These are phyloP conservation scores for Encarsia formosa DNA, from an alignment of 2,888 invertebrate genomes.

Conservation along the genomic window DNA sequence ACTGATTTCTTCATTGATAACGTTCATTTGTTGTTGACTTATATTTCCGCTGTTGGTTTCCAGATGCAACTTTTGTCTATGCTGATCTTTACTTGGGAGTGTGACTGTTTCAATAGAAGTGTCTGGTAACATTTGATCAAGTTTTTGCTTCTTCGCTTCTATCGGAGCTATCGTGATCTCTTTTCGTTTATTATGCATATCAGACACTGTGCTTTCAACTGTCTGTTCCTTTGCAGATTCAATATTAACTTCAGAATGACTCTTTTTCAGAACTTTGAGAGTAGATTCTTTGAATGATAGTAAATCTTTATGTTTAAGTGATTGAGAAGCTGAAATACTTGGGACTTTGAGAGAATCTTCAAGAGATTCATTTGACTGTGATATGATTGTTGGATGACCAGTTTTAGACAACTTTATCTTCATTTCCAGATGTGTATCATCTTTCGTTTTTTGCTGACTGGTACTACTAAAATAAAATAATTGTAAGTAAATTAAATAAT, in stretches of 20 bases:
- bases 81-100: slow-evolving; percentile 30
- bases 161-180: slow-evolving; percentile 42
- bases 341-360: slow-evolving; percentile 21
- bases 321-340: background rate
- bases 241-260: slow-evolving; percentile 40
- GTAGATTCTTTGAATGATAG: slow-evolving; percentile 29
- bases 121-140: slow-evolving; percentile 46
- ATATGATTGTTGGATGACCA: slow-evolving; percentile 45
- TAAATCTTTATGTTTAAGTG: slow-evolving; percentile 25
- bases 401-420: slow-evolving; percentile 46
- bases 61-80: slow-evolving; percentile 32
- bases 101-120: slow-evolving; percentile 46
- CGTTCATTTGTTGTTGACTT: slow-evolving; percentile 43
- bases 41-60: slow-evolving; percentile 36
- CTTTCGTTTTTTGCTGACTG: slow-evolving; percentile 24
- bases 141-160: slow-evolving; percentile 44
- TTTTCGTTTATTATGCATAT: slow-evolving; percentile 39
- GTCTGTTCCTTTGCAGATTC: slow-evolving; percentile 38
- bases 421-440: slow-evolving; percentile 42
- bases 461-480: background rate
- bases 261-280: slow-evolving; percentile 35
- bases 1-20: slow-evolving; percentile 46
- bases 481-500: too few species aligned
- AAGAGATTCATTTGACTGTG: slow-evolving; percentile 35
- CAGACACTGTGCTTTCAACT: slow-evolving; percentile 28